Evolutionary conservation across 2,888 invertebrate species (phyloP), one percentile per base, ranked within the genome.

Genomic region (Piscicola geometra): DNA sequence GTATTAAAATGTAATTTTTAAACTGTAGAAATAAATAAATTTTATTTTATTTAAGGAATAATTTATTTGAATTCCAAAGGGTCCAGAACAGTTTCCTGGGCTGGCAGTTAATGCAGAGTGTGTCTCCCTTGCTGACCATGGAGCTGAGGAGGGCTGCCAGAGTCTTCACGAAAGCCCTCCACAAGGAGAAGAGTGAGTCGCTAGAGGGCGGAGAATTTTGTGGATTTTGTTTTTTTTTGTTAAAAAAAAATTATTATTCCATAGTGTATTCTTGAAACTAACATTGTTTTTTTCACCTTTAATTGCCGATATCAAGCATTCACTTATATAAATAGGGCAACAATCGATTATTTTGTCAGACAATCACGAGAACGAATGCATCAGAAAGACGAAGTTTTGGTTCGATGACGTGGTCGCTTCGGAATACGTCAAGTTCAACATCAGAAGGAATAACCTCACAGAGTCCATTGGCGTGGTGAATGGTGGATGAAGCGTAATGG

Each of bases 391-490:
- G 33, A 72, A 72, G 32, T 28, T 41, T 28, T 56, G 56, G 30
- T 72, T 72, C 47, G 56, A 52, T 47, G 72, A 72, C 5, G 72
- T 72, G 15, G 32, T 72, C 30, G 72, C 21, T 18, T 35, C 52
- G 0, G 72, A 52, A 50, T 72, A 72, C 56, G 56, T 72, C 0
- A 52, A 35, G 9, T 28, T 12, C 35, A n/a, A 12, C 21, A 21
- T 9, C 69, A 12, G n/a, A 12, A 9, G 12, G 35, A 12, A 47
- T 21, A 47, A 47, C 12, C 50, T 47, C 21, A 47, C 9, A 15
- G 50, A 47, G 21, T 47, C 50, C 9, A 47, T 47, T 47, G 50
- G 21, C 50, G 50, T 15, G 50, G 50, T 47, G 50, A 21, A 21
- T 47, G 50, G 50, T 15, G 21, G 21, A 47, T n/a, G n/a, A n/a